Percentiles rank a stretch among this genome's conserved stretches.
Conservation (phyloP, 2,888 invertebrate species). For the Macrosoma leucophasiata region DNA sequence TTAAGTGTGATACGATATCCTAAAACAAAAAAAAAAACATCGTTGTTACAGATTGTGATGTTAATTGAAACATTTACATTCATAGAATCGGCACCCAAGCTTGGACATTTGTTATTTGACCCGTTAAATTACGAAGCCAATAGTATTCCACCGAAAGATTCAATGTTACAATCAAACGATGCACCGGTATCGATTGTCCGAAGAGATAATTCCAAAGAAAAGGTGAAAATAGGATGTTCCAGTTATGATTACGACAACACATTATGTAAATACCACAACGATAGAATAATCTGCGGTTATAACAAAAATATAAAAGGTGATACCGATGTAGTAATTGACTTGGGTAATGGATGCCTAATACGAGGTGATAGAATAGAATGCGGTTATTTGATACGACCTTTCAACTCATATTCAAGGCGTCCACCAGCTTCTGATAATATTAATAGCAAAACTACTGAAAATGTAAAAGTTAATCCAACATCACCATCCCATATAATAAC, state of each 20-base stretch:
- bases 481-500: no score
- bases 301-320: slow-evolving; percentile 42
- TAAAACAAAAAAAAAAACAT: no score
- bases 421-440: slow-evolving; percentile 26
- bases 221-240: slow-evolving; percentile 18
- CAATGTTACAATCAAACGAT: not conserved
- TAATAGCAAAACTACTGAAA: no score
- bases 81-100: slow-evolving; percentile 37
- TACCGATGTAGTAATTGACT: slow-evolving; percentile 28
- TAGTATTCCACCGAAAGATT: not conserved
- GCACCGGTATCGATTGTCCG: not conserved
- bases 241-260: slow-evolving; percentile 46
- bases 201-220: slow-evolving; percentile 3
- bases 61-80: not conserved
- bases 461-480: no score
- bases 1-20: no score
- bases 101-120: slow-evolving; percentile 35
- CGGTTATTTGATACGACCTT: slow-evolving; percentile 39
- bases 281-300: slow-evolving; percentile 55
- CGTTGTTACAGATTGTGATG: no score
- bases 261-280: slow-evolving; percentile 39
- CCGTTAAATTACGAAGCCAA: slow-evolving; percentile 33
- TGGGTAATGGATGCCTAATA: slow-evolving; percentile 43
- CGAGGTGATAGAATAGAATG: slow-evolving; percentile 56
- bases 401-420: slow-evolving; percentile 21